Evolutionary conservation across 2,797 vertebrate genomes (phyloP), one percentile per base, ranked within the genome.

Genomic region (Gastrophryne carolinensis): DNA sequence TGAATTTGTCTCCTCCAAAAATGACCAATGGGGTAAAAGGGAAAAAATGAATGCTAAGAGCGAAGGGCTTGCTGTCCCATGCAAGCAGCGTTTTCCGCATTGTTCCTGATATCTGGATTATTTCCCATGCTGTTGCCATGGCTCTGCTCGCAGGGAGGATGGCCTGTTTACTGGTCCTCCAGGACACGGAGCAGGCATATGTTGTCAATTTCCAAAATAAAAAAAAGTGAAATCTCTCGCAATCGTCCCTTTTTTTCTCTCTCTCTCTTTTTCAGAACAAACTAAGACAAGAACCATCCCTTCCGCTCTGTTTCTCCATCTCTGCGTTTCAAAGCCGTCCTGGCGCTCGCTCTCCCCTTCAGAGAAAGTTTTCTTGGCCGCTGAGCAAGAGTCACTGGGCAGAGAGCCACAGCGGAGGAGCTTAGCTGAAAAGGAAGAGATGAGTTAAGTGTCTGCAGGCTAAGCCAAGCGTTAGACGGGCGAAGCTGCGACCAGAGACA

Each of bases 101-200:
- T 82, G 81, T 88, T 87, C 79, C 1, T 87, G 87, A 90, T 90
- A 91, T 91, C 89, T 88, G 81, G 86, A 82, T 88, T 87, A 89
- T 87, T 91, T 91, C 87, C 87, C 84, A 64, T 88, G 86, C 86
- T 87, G 83, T 90, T 83, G 80, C 86, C 81, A 83, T 83, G 86
- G 87, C 78, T 85, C 89, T 84, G 15, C 3, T 81, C 88, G 87
- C 85, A 80, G 86, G 82, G 82, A 57, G 81, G 85, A 85, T 87
- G 84, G 67, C 80, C 85, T 52, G 63, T 89, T 88, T 87, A 86
- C 85, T 79, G 80, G 86, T 84, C 83, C 83, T 70, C 23, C 34
- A 81, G 84, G 83, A 89, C 82, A 81, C 15, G 83, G 79, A 82
- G 9, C 52, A 11, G 81, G 84, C 91, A 90, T 89, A 80, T 90